phyloP scores from a whole-genome alignment of 2,113 vertebrate species.

The Esox niger region DNA sequence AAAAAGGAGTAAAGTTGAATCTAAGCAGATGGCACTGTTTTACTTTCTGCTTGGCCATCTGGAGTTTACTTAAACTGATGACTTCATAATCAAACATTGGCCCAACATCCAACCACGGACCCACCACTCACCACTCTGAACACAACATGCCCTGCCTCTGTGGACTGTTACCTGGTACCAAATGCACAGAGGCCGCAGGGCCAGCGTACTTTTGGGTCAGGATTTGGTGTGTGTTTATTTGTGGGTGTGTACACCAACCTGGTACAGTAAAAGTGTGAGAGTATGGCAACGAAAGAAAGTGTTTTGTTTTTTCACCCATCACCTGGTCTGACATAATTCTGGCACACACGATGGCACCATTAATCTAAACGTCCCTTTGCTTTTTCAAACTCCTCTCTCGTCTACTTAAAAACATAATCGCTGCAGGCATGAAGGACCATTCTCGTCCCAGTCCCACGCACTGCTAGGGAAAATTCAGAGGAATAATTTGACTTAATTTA shows the following conservation, averaged over 20 bases:
- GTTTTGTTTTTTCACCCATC: slow-evolving; percentile 45
- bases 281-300: slow-evolving; percentile 41
- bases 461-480: slow-evolving; percentile 33
- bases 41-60: slow-evolving; percentile 75
- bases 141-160: background rate
- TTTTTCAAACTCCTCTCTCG: slow-evolving; percentile 59
- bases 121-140: slow-evolving; percentile 19
- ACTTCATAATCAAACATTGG: slow-evolving; percentile 76
- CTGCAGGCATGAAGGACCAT: slow-evolving; percentile 47
- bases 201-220: slow-evolving; percentile 16
- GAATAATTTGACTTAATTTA: slow-evolving; percentile 57
- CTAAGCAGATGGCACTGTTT: slow-evolving; percentile 81
- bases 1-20: slow-evolving; percentile 68
- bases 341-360: slow-evolving; percentile 56
- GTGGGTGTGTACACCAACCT: slow-evolving; percentile 22
- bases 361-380: slow-evolving; percentile 62
- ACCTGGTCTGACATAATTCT: slow-evolving; percentile 67
- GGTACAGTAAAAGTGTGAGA: slow-evolving; percentile 43
- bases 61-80: slow-evolving; percentile 78
- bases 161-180: slow-evolving; percentile 29
- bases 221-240: slow-evolving; percentile 26
- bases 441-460: slow-evolving; percentile 43
- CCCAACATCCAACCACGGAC: slow-evolving; percentile 65
- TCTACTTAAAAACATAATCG: slow-evolving; percentile 60
- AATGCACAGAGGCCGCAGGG: slow-evolving; percentile 32